phyloP scores from a whole-genome alignment of 1,140 invertebrate genomes.

The Drosophila pectinifera region DNA sequence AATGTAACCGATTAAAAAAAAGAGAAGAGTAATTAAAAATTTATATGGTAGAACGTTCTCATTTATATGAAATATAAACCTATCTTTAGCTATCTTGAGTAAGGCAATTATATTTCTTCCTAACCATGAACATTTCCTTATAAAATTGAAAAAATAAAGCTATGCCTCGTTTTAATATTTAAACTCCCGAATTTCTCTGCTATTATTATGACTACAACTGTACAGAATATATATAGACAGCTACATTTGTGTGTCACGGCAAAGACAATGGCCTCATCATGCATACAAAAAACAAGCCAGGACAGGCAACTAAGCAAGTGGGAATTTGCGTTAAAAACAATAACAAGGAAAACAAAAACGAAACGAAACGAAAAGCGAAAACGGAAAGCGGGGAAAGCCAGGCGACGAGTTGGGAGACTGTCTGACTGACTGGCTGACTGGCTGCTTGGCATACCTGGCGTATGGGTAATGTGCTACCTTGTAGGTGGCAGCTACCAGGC shows the following conservation, averaged over 20 bases:
- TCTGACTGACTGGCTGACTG: slow-evolving; percentile 48
- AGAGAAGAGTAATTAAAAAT: background rate
- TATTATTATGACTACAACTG: background rate
- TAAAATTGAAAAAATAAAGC: too few relatives aligned
- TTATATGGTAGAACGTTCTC: too few relatives aligned
- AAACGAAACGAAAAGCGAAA: slow-evolving; percentile 27
- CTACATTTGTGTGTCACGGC: slow-evolving; percentile 42
- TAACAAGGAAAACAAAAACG: slow-evolving; percentile 63
- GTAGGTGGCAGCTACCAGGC: slow-evolving; percentile 8
- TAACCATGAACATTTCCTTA: background rate
- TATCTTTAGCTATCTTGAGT: too few relatives aligned
- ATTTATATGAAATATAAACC: too few relatives aligned
- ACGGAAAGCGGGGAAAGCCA: slow-evolving; percentile 22
- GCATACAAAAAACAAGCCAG: slow-evolving; percentile 55
- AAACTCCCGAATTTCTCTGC: background rate
- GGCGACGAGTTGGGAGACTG: slow-evolving; percentile 31
- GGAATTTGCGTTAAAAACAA: slow-evolving; percentile 81
- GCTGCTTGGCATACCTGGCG: slow-evolving; percentile 41
- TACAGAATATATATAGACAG: background rate
- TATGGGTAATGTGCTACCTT: slow-evolving; percentile 63
- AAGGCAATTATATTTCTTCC: too few relatives aligned
- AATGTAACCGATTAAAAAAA: background rate
- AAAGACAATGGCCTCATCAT: slow-evolving; percentile 62
- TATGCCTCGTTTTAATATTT: too few relatives aligned
- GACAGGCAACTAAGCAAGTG: slow-evolving; percentile 75